Base-by-base conservation (phyloP, 1,140 invertebrate genomes). In the Branchinecta lynchi region DNA sequence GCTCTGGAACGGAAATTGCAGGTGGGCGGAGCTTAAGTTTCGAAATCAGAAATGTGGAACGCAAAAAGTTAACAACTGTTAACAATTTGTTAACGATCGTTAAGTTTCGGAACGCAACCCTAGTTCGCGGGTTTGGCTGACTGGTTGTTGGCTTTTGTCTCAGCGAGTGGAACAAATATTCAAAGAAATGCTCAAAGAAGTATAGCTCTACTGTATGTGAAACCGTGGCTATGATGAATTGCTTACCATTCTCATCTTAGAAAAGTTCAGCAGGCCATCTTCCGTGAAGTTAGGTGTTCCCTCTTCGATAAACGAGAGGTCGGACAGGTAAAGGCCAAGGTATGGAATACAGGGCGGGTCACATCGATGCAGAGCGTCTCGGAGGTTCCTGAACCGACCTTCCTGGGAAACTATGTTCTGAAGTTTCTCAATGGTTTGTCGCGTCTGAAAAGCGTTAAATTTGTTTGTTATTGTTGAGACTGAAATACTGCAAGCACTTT, bases 281-380 rank as follows among this genome's bases (percentile, higher is more conserved):
- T 92, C 89, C 0, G 91, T 92, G 76, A 91, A 90, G 76, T 93
- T 93, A 7, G 92, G 88, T 10, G 92, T 93, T 32, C 92, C 91
- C 80, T 96, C 93, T 80, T 96, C 92, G 67, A 96, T 94, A 77
- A 95, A 95, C 0, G 90, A 92, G 9, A 96, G 79, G 79, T 96
- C 93, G 15, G 91, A 92, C 9, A 96, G 79, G 77, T 96, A 96
- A 82, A 95, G 87, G 32, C 92, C 93, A 67, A 96, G 78, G 77
- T 95, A 96, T 2, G 93, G 93, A 66, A 74, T 74, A 43, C 74
- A 93, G 0, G 92, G 92, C 60, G 92, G 92, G 79, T 96, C 93
- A 78, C 92, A 94, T 72, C 89, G 86, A 77, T 93, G 92, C 17
- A 96, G 79, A 8, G 91, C 89, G 76, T 95, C 92, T 67, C 92